phyloP scores from a whole-genome alignment of 2,797 vertebrate species.

The Echiichthys vipera region DNA sequence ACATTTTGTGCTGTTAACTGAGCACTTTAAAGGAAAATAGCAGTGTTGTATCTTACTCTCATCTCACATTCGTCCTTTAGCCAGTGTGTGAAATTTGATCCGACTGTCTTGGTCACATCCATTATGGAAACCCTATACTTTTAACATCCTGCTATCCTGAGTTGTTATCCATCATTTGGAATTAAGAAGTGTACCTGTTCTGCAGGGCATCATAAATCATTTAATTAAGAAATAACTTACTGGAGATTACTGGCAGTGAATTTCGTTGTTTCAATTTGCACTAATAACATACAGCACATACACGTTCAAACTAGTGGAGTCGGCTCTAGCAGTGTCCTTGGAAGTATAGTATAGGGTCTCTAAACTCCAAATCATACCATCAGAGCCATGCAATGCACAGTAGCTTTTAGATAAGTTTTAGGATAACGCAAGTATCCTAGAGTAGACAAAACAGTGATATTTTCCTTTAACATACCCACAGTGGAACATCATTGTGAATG shows the following conservation, averaged over 20 bases:
- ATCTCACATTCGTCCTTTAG: slow-evolving; percentile 8
- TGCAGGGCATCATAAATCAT: slow-evolving; percentile 3
- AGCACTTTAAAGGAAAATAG: slow-evolving; percentile 63
- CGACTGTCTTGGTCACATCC: background rate
- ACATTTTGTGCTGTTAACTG: slow-evolving; percentile 64
- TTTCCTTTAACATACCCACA: slow-evolving; percentile 59
- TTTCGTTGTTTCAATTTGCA: slow-evolving; percentile 27
- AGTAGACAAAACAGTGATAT: slow-evolving; percentile 51
- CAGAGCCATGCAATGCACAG: background rate
- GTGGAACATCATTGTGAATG: slow-evolving; percentile 49
- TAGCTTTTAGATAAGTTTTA: background rate
- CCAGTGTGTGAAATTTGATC: slow-evolving; percentile 19
- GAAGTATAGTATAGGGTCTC: background rate
- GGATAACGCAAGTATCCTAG: background rate
- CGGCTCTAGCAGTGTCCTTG: slow-evolving; percentile 17
- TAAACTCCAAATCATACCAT: slow-evolving; percentile 25
- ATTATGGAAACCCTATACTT: background rate
- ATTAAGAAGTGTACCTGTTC: slow-evolving; percentile 8
- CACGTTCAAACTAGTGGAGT: slow-evolving; percentile 11
- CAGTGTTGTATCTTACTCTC: slow-evolving; percentile 20
- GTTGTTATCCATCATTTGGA: slow-evolving; percentile 35
- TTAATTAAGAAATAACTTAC: slow-evolving; percentile 21
- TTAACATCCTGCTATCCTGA: slow-evolving; percentile 23
- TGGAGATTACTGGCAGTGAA: slow-evolving; percentile 45
- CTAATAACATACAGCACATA: slow-evolving; percentile 18